Evolutionary conservation across 2,113 vertebrate genomes (phyloP), one percentile per base, ranked within the genome.

Genomic region (Sterna hirundo): DNA sequence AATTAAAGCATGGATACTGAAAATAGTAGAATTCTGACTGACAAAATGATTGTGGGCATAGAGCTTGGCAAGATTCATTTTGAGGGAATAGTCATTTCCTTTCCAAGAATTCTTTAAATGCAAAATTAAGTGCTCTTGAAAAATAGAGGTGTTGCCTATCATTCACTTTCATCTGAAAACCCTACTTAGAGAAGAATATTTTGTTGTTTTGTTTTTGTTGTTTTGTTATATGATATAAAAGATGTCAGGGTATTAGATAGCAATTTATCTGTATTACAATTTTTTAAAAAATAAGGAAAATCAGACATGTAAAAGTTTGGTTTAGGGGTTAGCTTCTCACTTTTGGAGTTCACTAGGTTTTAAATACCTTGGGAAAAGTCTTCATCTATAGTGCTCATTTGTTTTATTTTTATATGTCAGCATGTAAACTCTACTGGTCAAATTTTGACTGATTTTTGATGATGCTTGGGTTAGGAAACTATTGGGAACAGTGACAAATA

Each of bases 1-100:
- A 95, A 95, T 97, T 97, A 97, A 88, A 94, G 62, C 10, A 22
- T 40, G 40, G n/a, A 95, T 70, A 25, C 62, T 69, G 38, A 91
- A 62, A 69, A 54, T 21, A 55, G 27, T 58, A 93, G 76, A 96
- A 93, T 85, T 96, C 62, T 60, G 66, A 92, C 44, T 88, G 88
- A 95, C 58, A 94, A 52, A 91, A 85, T 78, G 18, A 96, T 92
- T 95, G n/a, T 15, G 2, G 46, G 18, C 57, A 26, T 11, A 49
- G 78, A 47, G 21, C 38, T 94, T 72, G 46, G 58, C 49, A 91
- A 95, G 80, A 60, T 65, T 25, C 15, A 75, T 74, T 70, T 79
- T 81, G 74, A 23, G 34, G 17, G 42, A 81, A 27, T 49, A 80
- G 13, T 75, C 13, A 32, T 14, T n/a, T 85, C 40, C 27, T 70